A percentile compares a stretch with the other conserved stretches of the same genome.
phyloP scores from a whole-genome alignment of 2,797 vertebrate species.

The Crocodylus rhombifer region DNA sequence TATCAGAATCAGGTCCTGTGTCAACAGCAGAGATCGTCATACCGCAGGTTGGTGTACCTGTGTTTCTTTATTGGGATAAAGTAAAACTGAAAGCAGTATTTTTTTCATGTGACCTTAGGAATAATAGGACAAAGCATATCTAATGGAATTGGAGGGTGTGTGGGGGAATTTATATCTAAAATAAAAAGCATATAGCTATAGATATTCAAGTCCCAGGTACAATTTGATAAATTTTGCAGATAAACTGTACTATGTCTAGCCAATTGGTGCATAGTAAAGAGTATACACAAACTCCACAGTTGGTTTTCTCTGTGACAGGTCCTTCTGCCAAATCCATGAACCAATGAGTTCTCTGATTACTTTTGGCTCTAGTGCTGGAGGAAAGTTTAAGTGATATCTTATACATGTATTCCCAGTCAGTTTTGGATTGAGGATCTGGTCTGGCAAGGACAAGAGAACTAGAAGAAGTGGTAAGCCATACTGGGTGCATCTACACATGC shows the following conservation, averaged over 20 bases:
- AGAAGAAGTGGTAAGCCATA: neutral
- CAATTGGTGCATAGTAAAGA: neutral
- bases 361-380: conserved; percentile 20
- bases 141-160: neutral
- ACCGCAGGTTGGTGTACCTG: neutral
- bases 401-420: neutral
- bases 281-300: conserved; percentile 29
- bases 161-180: neutral
- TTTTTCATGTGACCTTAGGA: neutral
- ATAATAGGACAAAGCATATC: neutral
- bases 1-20: neutral
- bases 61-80: neutral
- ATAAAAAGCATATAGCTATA: neutral
- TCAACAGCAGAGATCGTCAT: neutral
- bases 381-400: conserved; percentile 41
- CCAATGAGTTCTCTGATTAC: neutral
- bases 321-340: conserved; percentile 31
- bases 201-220: neutral
- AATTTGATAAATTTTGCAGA: neutral
- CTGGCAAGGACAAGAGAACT: conserved; percentile 1
- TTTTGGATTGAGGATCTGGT: neutral
- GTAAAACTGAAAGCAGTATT: neutral
- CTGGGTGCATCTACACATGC: no score
- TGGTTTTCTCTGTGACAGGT: conserved; percentile 15
- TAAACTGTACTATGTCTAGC: neutral